Evolutionary conservation across 2,888 invertebrate genomes (phyloP).

Genomic region (Helobdella robusta): DNA sequence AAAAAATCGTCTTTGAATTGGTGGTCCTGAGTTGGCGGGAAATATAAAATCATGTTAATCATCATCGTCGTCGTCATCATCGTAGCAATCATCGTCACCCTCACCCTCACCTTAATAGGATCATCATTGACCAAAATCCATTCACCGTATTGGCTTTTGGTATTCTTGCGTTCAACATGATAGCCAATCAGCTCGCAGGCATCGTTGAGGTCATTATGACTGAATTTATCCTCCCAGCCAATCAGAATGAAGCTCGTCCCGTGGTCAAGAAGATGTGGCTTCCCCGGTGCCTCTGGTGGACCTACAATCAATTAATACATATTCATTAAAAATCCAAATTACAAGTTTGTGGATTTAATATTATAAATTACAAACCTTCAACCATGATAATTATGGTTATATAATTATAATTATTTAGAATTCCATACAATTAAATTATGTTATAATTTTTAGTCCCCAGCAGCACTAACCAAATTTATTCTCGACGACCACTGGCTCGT

Average conservation of each 20-base stretch:
- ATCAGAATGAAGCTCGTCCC: neutral
- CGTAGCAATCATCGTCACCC: neutral
- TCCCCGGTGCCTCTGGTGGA: neutral
- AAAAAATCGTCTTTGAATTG: neutral
- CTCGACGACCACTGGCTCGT: neutral
- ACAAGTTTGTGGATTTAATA: too few relatives aligned
- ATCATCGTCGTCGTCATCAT: neutral
- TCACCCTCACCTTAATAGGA: neutral
- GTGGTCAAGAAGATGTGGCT: neutral
- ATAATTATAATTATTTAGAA: too few relatives aligned
- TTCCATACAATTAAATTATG: too few relatives aligned
- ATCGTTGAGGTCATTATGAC: neutral
- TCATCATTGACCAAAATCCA: neutral
- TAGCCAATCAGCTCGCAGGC: neutral
- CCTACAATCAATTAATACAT: too few relatives aligned
- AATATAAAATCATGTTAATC: neutral
- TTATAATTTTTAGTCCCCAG: too few relatives aligned
- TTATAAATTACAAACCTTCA: too few relatives aligned
- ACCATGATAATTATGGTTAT: too few relatives aligned
- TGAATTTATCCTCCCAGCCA: neutral
- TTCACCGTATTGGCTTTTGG: neutral
- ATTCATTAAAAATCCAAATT: too few relatives aligned
- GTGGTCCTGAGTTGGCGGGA: neutral
- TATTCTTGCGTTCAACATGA: constrained; percentile 6
- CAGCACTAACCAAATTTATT: constrained; percentile 12